Conservation (phyloP, 2,113 vertebrate genomes). For the Panurus biarmicus region DNA sequence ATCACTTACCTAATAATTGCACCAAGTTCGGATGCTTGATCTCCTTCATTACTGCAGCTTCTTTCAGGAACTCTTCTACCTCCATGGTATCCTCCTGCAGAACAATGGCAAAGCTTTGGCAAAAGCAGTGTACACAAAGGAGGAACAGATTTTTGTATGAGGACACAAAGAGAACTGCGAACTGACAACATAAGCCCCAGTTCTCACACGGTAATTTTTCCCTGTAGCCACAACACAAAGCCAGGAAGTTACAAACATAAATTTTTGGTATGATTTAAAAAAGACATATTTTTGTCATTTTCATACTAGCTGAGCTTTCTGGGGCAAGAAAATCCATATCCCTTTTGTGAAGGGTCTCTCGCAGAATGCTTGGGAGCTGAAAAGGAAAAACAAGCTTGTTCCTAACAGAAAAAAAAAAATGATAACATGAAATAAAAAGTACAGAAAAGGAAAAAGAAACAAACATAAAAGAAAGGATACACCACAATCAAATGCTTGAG, state of each 20-base stretch:
- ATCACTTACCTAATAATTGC: conserved; percentile 86
- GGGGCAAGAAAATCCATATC: conserved; percentile 29
- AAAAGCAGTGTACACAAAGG: background rate
- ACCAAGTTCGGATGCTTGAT: conserved; percentile 98
- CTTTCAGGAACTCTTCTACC: conserved; percentile 97
- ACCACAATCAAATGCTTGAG: background rate
- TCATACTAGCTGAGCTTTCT: background rate
- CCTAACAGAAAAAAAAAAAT: background rate
- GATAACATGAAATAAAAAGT: background rate
- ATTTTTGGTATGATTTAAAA: background rate
- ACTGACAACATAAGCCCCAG: background rate
- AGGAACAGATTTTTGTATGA: background rate
- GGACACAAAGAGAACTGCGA: background rate
- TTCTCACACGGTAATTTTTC: background rate
- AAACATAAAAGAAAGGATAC: background rate
- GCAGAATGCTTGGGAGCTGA: background rate
- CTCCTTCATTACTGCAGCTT: conserved; percentile 97
- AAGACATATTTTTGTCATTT: background rate
- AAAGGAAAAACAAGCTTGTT: background rate
- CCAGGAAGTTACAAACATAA: background rate
- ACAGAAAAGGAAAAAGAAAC: background rate
- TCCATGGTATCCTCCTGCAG: conserved; percentile 99
- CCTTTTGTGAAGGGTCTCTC: conserved; percentile 35
- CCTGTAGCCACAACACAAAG: background rate
- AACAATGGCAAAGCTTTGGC: background rate